Base-by-base conservation (phyloP, 30 jellyfish, hydroid and myxozoan genomes). In the Aurelia sp. region DNA sequence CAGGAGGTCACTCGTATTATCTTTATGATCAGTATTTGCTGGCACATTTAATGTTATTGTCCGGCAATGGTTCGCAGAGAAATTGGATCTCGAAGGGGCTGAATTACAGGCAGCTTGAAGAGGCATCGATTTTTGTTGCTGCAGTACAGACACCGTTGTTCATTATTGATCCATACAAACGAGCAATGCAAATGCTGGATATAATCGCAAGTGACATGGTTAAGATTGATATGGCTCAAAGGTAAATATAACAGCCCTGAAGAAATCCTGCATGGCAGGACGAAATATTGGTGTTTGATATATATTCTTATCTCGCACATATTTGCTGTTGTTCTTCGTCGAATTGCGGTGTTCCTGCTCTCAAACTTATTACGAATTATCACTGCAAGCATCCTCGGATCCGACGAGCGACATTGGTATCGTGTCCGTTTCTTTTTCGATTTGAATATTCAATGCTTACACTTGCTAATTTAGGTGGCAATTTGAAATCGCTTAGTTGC, bases 111-210 rank as follows among this genome's bases (percentile, higher is more conserved):
- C 84, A 82, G 62, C 84, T 90, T 55, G 95, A 90, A 53, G 81
- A 84, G 59, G 70, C 82, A 10, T 69, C 95, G 68, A 76, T 90
- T 31, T 13, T 83, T 31, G 10, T 19, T 48, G 66, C 92, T 21
- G 62, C 97, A 9, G 73, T 68, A 47, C 91, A 84, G n/a, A 69
- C 82, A 17, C 86, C 93, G 8, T 51, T 90, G 21, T 69, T 74
- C 40, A 9, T 83, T 53, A 90, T 76, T 11, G 97, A 90, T 41
- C 97, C 97, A 4, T 74, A 53, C 74, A 70, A 90, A 23, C 71
- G 51, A 11, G 92, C 92, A 57, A 84, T 63, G 79, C 60, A 51
- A 16, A 20, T 75, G 6, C 65, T 90, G 2, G 37, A 33, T 7
- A 20, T 17, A 17, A 60, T 90, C 53, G 50, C 19, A 62, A 71